Evolutionary conservation across 2,888 invertebrate genomes (phyloP), one percentile per base, ranked within the genome.

Genomic region (Allophyes oxyacanthae): DNA sequence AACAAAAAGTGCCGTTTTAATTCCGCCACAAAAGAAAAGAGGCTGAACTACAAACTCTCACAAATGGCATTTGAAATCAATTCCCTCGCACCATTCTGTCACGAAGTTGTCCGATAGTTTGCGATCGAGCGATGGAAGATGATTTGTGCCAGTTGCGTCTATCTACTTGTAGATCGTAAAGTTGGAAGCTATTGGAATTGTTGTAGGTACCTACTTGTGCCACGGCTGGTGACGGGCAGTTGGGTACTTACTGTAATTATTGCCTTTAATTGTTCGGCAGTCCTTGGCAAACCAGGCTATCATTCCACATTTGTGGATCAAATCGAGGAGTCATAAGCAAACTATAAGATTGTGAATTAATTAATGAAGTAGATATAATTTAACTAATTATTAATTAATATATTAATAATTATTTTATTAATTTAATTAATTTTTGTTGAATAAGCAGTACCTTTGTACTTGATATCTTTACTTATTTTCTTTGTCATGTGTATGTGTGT

Each of bases 41-140:
- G 15, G 10, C 4, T 9, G 30, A 55, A 28, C 43, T 36, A 28
- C 48, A 63, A 38, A 40, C 37, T 45, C 8, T 11, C n/a, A 49
- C 41, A 45, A 66, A 57, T 15, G 41, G 41, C 34, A 57, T 68
- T 52, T 57, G 20, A 41, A 61, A 68, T 57, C 57, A 63, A 66
- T 57, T 63, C 44, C 1, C 41, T 48, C 8, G n/a, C 43, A 36
- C 48, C 45, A 53, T 25, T 52, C 54, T 42, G 54, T 57, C 61
- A 57, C 52, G 44, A 62, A 69, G 51, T 62, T 52, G 32, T 45
- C 54, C 44, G 57, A 69, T 60, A 57, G 71, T 52, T 69, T 52
- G 34, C 57, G 57, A 69, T 67, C 53, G 48, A 10, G 34, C 51
- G 71, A 61, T 65, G 65, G 38, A 42, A 37, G 34, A 55, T 60